Evolutionary conservation across 2,113 vertebrate species (phyloP).

Genomic region (Proterorhinus semilunaris): DNA sequence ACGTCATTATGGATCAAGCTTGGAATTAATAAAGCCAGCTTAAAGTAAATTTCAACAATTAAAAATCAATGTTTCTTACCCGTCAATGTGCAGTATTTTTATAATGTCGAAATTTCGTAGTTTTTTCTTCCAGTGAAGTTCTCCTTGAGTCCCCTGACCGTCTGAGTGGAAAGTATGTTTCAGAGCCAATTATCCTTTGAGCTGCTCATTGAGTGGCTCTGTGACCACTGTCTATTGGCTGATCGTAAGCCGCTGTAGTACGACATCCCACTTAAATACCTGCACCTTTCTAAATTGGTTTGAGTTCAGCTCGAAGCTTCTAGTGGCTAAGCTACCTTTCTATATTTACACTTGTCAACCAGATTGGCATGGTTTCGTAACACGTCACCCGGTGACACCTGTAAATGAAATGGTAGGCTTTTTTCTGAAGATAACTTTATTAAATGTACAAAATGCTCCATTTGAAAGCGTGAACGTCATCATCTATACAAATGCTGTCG

Average conservation of each 20-base stretch:
- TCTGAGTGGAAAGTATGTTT: constrained; percentile 33
- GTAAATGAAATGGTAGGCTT: background rate
- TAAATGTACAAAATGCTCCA: constrained; percentile 54
- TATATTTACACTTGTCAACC: constrained; percentile 19
- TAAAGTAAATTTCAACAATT: background rate
- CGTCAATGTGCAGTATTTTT: background rate
- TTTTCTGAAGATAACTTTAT: constrained; percentile 45
- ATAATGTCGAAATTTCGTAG: background rate
- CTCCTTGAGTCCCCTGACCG: constrained; percentile 9
- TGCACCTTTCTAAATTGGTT: constrained; percentile 41
- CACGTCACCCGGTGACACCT: background rate
- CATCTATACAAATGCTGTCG: constrained; percentile 54
- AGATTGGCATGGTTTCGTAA: constrained; percentile 19
- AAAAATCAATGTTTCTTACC: background rate
- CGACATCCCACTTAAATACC: constrained; percentile 40
- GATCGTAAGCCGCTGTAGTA: constrained; percentile 45
- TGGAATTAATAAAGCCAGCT: background rate
- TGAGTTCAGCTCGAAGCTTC: constrained; percentile 23
- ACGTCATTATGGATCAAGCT: background rate
- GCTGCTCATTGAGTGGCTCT: constrained; percentile 36
- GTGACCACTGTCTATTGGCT: constrained; percentile 54
- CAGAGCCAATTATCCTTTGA: constrained; percentile 33
- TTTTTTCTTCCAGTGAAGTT: background rate
- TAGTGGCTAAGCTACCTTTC: background rate
- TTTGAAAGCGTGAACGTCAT: constrained; percentile 38